A percentile compares a stretch with the other conserved stretches of the same genome.
Conservation (phyloP, 37 sponge, comb jelly and placozoan genomes). For the Crambe crambe region DNA sequence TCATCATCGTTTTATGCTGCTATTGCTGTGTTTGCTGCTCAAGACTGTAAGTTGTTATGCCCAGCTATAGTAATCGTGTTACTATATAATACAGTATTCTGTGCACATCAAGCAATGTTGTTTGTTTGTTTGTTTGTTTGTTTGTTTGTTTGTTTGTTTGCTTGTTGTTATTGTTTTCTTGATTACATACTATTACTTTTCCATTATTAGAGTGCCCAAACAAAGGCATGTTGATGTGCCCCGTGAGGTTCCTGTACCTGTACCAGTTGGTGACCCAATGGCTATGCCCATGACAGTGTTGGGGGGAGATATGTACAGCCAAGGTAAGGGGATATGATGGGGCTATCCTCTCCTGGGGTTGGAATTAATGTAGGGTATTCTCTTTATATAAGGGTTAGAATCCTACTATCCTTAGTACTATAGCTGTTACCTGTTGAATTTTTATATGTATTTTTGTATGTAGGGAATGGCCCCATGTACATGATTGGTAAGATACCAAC, state of each 20-base stretch:
- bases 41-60: constrained; percentile 5
- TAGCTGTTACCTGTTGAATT: too few relatives aligned
- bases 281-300: neutral
- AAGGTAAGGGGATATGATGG: neutral
- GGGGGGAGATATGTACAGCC: neutral
- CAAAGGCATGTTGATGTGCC: neutral
- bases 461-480: neutral
- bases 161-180: neutral
- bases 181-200: neutral
- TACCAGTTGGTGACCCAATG: neutral
- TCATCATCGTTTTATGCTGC: neutral
- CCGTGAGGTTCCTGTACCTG: too few relatives aligned
- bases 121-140: too few relatives aligned
- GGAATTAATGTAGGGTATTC: too few relatives aligned
- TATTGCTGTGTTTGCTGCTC: neutral
- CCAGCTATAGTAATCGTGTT: neutral
- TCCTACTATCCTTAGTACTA: too few relatives aligned
- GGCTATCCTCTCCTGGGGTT: too few relatives aligned
- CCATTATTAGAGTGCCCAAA: neutral
- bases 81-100: neutral
- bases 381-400: too few relatives aligned
- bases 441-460: neutral
- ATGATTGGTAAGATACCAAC: neutral
- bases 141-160: neutral
- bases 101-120: too few relatives aligned